A percentile compares a stretch with the other conserved stretches of the same genome.
phyloP scores from a whole-genome alignment of 2,888 invertebrate species.

The Platynereis dumerilii region DNA sequence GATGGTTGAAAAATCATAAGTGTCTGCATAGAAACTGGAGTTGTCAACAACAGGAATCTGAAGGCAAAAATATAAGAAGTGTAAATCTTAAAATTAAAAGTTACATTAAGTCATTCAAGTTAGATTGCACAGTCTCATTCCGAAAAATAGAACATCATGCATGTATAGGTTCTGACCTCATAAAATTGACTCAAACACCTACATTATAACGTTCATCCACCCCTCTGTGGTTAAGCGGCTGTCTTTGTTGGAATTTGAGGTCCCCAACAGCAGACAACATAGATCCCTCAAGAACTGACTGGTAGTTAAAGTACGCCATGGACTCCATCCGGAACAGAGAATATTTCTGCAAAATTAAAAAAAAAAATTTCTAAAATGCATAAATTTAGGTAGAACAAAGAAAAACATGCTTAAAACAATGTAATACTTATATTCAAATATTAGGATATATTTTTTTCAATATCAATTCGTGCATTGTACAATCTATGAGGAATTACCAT shows the following conservation, averaged over 20 bases:
- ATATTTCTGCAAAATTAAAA: conserved; percentile 57
- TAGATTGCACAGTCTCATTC: no score
- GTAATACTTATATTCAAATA: no score
- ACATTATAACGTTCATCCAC: conserved; percentile 68
- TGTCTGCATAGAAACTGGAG: conserved; percentile 61
- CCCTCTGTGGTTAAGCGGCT: conserved; percentile 60
- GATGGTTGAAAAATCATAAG: conserved; percentile 68
- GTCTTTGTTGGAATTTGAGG: conserved; percentile 63
- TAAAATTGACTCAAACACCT: no score
- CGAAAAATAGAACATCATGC: no score
- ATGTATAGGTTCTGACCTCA: no score
- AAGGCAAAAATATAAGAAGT: conserved; percentile 32
- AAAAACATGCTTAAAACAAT: no score
- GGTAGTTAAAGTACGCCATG: conserved; percentile 62
- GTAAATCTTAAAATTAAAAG: no score
- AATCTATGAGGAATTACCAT: no score
- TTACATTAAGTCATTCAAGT: no score
- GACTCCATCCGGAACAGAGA: conserved; percentile 66
- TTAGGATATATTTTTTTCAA: no score
- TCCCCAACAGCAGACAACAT: conserved; percentile 64
- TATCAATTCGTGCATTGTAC: no score
- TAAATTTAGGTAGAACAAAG: background rate
- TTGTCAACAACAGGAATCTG: conserved; percentile 67
- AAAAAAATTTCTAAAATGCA: background rate
- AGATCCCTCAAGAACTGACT: conserved; percentile 60